Base-by-base conservation (phyloP, 2,888 invertebrate genomes). In the Microdon myrmicae region DNA sequence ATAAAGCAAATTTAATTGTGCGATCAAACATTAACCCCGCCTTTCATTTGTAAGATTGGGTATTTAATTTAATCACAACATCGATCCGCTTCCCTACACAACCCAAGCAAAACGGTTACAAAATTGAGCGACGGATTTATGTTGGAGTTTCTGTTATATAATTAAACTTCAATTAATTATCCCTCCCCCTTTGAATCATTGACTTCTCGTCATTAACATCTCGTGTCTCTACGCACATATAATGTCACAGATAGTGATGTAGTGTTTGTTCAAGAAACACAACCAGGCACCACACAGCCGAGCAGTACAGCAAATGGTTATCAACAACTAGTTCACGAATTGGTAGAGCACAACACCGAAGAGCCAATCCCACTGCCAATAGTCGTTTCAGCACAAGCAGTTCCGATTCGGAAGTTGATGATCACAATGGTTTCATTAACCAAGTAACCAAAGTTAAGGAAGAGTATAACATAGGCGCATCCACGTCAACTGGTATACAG, bases 201-300 rank as follows among this genome's bases (percentile, higher is more conserved):
- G n/a, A n/a, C n/a, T n/a, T n/a, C n/a, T n/a, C n/a, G n/a, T n/a
- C n/a, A n/a, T n/a, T n/a, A n/a, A n/a, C n/a, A n/a, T n/a, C n/a
- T n/a, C n/a, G n/a, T n/a, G n/a, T n/a, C n/a, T n/a, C n/a, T n/a
- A n/a, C n/a, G n/a, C n/a, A n/a, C n/a, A n/a, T n/a, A n/a, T n/a
- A n/a, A n/a, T n/a, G n/a, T n/a, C n/a, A n/a, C n/a, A n/a, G 80
- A 80, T 54, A 79, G 79, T 4, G 80, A 80, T 71, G 79, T 79
- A 4, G 77, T 80, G 0, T 79, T 78, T 67, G 74, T 80, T 1
- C 71, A 74, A 5, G 77, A 78, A 39, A 66, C 59, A 25, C 48
- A 45, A 29, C 48, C 47, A 1, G 17, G 49, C 4, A 35, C 60
- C 7, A 16, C 55, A 38, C n/a, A 49, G 22, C 29, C 55, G 1